phyloP scores from a whole-genome alignment of 1,140 invertebrate species.

The Drosophila takahashii region DNA sequence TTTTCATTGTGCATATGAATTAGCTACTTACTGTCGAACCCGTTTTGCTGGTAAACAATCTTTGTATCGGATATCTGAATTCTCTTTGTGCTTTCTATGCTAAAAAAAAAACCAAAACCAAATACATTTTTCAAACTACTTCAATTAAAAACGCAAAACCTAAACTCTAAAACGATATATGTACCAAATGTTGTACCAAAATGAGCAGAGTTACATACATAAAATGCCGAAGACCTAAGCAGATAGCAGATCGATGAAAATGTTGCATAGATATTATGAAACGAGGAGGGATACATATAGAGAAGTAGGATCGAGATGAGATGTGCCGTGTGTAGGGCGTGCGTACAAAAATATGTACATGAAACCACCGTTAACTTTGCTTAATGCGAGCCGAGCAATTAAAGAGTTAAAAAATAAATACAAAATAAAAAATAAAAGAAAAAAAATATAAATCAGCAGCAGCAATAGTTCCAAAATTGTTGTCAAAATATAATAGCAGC shows the following conservation, averaged over 20 bases:
- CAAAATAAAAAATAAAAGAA: constrained; percentile 4
- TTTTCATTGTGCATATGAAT: constrained; percentile 58
- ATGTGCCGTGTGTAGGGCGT: constrained; percentile 34
- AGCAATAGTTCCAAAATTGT: constrained; percentile 55
- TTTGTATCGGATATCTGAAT: constrained; percentile 47
- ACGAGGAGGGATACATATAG: constrained; percentile 6
- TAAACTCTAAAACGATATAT: constrained; percentile 15
- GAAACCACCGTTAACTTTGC: constrained; percentile 64
- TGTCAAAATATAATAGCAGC: constrained; percentile 49
- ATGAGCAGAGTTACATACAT: constrained; percentile 15
- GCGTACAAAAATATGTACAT: constrained; percentile 53
- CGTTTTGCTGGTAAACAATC: constrained; percentile 48
- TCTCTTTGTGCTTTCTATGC: constrained; percentile 51
- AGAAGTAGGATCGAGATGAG: constrained; percentile 17
- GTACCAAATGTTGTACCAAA: constrained; percentile 21
- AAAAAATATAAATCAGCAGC: constrained; percentile 10
- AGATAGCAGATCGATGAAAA: constrained; percentile 32
- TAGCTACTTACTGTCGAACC: constrained; percentile 49
- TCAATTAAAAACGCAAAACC: constrained; percentile 35
- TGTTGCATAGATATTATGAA: constrained; percentile 34
- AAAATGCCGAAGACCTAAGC: constrained; percentile 20
- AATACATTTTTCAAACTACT: constrained; percentile 44
- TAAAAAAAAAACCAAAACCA: constrained; percentile 7
- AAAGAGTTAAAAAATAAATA: constrained; percentile 35
- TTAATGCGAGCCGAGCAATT: constrained; percentile 55